phyloP scores from a whole-genome alignment of 2,113 vertebrate genomes.

The Triplophysa tibetana region DNA sequence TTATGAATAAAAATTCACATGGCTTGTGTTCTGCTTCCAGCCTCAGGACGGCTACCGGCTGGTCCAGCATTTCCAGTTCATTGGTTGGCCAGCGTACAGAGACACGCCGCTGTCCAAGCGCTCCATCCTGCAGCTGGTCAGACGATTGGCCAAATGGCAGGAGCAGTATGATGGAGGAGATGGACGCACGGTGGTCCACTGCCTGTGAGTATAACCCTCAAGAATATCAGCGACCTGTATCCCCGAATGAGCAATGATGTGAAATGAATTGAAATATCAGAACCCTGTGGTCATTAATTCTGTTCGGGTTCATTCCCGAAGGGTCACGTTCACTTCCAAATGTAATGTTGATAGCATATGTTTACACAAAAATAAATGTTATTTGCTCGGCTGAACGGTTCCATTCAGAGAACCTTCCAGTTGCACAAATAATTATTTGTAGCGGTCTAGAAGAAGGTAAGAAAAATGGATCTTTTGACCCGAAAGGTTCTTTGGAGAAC shows the following conservation, averaged over 20 bases:
- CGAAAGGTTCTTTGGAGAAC: no score
- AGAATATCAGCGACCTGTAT: background rate
- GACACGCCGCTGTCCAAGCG: conserved; percentile 94
- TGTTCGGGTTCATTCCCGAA: no score
- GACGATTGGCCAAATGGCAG: conserved; percentile 94
- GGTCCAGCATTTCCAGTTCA: conserved; percentile 98
- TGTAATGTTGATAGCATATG: background rate
- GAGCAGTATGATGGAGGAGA: conserved; percentile 94
- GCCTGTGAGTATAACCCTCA: conserved; percentile 82
- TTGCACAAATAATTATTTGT: no score
- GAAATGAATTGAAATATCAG: background rate
- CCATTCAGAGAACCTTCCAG: no score
- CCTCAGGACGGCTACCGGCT: conserved; percentile 95
- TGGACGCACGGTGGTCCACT: conserved; percentile 93
- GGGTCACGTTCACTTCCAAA: no score
- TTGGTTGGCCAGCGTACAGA: conserved; percentile 95
- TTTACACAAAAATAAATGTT: background rate
- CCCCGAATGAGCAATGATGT: background rate
- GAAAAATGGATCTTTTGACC: no score
- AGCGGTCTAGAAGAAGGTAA: no score
- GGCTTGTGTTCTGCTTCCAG: conserved; percentile 65
- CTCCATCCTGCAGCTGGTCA: conserved; percentile 90
- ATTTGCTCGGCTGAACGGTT: no score
- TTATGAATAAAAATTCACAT: background rate
- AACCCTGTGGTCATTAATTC: no score